phyloP scores from a whole-genome alignment of 1,140 invertebrate species.

The Zaprionus ornatus region DNA sequence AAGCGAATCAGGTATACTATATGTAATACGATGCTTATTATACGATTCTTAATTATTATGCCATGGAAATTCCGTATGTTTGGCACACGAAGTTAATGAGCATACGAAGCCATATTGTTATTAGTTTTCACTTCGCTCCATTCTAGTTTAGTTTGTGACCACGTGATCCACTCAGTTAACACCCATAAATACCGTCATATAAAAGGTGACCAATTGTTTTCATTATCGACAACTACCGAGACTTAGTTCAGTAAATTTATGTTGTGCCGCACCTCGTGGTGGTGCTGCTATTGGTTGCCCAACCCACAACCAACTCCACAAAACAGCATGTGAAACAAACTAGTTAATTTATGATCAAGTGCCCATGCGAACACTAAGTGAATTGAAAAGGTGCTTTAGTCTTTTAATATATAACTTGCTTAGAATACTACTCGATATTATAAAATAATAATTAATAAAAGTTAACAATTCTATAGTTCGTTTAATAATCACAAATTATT shows the following conservation, averaged over 20 bases:
- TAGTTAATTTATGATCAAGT: constrained; percentile 56
- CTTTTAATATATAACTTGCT: not conserved
- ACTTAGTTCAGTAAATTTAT: constrained; percentile 23
- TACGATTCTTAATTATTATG: not conserved
- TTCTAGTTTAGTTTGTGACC: not conserved
- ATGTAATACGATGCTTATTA: not conserved
- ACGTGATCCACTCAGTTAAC: constrained; percentile 8
- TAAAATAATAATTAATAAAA: not conserved
- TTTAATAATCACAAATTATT: too few species aligned
- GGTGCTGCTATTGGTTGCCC: not conserved
- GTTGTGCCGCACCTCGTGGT: constrained; percentile 12
- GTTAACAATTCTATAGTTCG: too few species aligned
- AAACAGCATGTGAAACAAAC: constrained; percentile 39
- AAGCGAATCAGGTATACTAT: not conserved
- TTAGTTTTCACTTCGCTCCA: not conserved
- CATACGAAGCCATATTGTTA: not conserved
- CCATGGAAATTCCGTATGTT: not conserved
- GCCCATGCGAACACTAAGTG: not conserved
- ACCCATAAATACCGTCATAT: constrained; percentile 36
- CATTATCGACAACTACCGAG: constrained; percentile 9
- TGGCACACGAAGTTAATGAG: not conserved
- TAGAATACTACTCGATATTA: not conserved
- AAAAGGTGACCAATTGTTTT: constrained; percentile 25
- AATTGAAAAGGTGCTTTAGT: not conserved
- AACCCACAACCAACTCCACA: constrained; percentile 17